Conservation (phyloP, 2,888 invertebrate genomes). For the Ophioninae sp. region DNA sequence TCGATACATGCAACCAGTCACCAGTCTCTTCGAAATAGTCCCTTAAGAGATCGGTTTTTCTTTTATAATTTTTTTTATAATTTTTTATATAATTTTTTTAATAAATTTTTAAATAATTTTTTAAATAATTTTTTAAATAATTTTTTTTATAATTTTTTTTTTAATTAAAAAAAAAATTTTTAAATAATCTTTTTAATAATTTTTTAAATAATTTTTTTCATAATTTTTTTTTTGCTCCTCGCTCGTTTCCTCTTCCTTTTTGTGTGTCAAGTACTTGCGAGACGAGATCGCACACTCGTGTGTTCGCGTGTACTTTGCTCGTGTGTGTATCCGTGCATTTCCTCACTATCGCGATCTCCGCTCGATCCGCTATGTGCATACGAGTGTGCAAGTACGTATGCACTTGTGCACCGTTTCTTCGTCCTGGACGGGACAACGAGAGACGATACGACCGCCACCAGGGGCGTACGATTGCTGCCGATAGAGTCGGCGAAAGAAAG, state of each 20-base stretch:
- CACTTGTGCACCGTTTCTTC: constrained; percentile 32
- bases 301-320: neutral
- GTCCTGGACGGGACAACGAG: constrained; percentile 28
- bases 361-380: neutral
- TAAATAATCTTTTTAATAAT: no score
- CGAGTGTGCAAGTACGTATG: constrained; percentile 7
- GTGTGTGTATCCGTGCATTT: constrained; percentile 28
- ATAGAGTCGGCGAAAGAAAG: constrained; percentile 15
- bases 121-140: no score
- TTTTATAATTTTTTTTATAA: no score
- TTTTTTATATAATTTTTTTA: no score
- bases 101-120: no score
- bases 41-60: neutral
- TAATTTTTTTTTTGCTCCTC: constrained; percentile 10
- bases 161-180: no score
- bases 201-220: no score
- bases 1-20: neutral
- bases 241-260: constrained; percentile 39
- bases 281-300: neutral
- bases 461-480: constrained; percentile 49
- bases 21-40: neutral
- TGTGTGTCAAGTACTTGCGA: constrained; percentile 56
- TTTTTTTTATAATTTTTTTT: no score
- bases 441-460: constrained; percentile 31
- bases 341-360: constrained; percentile 43